Evolutionary conservation across 2,888 invertebrate genomes (phyloP), one percentile per base, ranked within the genome.

Genomic region (Rosalia funebris): DNA sequence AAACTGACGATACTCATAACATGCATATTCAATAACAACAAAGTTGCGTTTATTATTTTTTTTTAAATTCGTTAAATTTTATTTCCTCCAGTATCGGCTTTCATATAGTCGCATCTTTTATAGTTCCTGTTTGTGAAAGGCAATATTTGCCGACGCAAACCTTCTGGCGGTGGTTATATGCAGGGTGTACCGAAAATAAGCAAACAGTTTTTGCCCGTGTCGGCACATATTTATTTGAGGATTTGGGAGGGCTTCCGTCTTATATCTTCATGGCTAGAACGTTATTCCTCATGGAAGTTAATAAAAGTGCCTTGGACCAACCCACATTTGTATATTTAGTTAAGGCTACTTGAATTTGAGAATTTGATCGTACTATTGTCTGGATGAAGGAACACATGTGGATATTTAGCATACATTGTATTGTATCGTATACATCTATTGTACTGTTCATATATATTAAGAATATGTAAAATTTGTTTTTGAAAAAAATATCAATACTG

Each of bases 161-260:
- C 19, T 41, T 20, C 34, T 41, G 53, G 42, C 25, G 39, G 50
- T 50, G 9, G 3, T 25, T 25, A 25, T 25, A 39, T 25, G 48
- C 16, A 41, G 31, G 16, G 41, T 17, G 19, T 16, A 47, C 39
- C 41, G 16, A 47, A 57, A 41, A 45, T 47, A 48, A 62, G 42
- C 54, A 62, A 62, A 62, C 58, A 48, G 58, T 62, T 62, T 60
- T 60, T 60, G 45, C 50, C 17, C 11, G 16, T 36, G 50, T 42
- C 60, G 46, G 46, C 34, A 14, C 41, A 10, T 45, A 39, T 56
- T 60, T 60, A 60, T 60, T 56, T 56, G 50, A 56, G 46, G 54
- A 55, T 19, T 34, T 60, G 15, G 55, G 42, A 11, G 48, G 55
- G 48, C 50, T 57, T 25, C 41, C 31, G 58, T 58, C 4, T 4